Conservation (phyloP, 2,113 vertebrate species). For the Marcusenius ussheri region DNA sequence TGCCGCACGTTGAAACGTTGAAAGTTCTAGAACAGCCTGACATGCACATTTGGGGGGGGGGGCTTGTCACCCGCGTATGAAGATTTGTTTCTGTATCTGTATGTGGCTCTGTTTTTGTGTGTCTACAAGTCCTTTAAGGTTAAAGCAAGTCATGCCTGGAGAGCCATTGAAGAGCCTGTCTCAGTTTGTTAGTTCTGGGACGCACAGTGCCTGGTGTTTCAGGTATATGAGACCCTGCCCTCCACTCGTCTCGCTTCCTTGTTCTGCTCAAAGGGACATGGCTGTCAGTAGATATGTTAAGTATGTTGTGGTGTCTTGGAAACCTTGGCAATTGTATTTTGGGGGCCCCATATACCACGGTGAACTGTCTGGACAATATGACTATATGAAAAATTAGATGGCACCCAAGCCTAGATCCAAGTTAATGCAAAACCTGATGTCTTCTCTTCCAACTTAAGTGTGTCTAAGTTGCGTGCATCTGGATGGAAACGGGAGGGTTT, state of each 20-base stretch:
- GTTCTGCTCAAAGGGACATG: not conserved
- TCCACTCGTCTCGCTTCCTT: not conserved
- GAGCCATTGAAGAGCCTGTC: conserved; percentile 31
- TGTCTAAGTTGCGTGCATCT: not conserved
- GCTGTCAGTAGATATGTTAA: not conserved
- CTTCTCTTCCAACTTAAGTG: not conserved
- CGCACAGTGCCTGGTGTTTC: not conserved
- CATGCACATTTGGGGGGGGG: not conserved
- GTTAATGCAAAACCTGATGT: not conserved
- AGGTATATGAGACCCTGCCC: not conserved
- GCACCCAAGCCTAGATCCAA: not conserved
- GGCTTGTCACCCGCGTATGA: not conserved
- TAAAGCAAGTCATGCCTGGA: conserved; percentile 29
- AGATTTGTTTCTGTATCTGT: not conserved
- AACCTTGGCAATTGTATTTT: not conserved
- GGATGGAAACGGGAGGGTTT: not conserved
- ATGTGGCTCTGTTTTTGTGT: not conserved
- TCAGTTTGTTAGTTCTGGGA: not conserved
- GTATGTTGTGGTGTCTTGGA: not conserved
- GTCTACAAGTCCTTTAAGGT: not conserved
- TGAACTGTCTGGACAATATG: not conserved
- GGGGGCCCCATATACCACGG: not conserved
- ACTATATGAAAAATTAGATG: not conserved
- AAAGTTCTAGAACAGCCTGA: not conserved
- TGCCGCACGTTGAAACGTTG: not conserved